Percentiles rank a stretch among this genome's conserved stretches.
Conservation (phyloP, 2,113 vertebrate species). For the Leptosomus discolor region DNA sequence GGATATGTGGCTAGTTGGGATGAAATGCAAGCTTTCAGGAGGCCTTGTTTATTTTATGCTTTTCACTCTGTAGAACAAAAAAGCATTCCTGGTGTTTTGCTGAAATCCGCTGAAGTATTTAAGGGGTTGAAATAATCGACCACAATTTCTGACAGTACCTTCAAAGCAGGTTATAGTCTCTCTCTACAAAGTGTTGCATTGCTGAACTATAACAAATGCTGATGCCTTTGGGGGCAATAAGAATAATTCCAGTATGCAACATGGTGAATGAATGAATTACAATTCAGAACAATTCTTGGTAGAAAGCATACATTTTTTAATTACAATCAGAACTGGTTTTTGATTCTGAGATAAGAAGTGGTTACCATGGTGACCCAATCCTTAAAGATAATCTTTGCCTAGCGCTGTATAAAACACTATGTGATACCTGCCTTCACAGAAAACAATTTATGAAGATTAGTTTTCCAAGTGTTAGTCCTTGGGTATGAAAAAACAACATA, state of each 20-base stretch:
- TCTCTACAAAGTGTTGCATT: neutral
- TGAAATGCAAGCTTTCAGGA: neutral
- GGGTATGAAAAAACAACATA: neutral
- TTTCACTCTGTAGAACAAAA: neutral
- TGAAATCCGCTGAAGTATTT: neutral
- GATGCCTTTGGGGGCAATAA: neutral
- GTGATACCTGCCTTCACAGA: conserved; percentile 12
- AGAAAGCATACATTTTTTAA: conserved; percentile 22
- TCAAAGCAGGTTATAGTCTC: neutral
- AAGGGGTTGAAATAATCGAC: neutral
- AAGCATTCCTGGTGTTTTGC: neutral
- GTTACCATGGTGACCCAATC: conserved; percentile 67
- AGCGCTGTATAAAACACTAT: neutral
- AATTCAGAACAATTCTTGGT: conserved; percentile 12
- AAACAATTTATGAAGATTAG: neutral
- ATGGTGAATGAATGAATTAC: conserved; percentile 11
- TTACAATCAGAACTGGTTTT: neutral
- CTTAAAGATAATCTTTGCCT: conserved; percentile 49
- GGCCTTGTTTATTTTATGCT: neutral
- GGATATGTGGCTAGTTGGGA: neutral
- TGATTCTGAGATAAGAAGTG: conserved; percentile 41
- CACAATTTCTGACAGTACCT: neutral
- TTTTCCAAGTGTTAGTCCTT: neutral
- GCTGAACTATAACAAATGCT: neutral
- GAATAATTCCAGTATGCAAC: neutral